phyloP scores from a whole-genome alignment of 2,888 invertebrate genomes.

The Oxyscelio sp. region DNA sequence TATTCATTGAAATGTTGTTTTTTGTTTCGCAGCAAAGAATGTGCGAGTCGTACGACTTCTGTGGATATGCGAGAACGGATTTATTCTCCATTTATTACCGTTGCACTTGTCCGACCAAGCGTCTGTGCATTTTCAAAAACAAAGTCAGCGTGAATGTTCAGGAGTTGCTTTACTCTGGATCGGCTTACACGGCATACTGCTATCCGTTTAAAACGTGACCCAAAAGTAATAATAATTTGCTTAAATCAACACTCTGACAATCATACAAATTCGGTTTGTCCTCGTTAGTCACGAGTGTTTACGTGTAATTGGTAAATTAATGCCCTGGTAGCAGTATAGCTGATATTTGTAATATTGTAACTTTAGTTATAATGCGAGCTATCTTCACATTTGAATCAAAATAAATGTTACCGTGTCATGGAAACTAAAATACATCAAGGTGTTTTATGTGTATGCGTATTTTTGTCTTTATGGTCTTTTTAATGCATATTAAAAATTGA shows the following conservation, averaged over 20 bases:
- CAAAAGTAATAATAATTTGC: background rate
- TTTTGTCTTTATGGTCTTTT: too few relatives aligned
- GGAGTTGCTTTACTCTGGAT: conserved; percentile 90
- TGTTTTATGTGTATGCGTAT: too few relatives aligned
- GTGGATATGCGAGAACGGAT: too few relatives aligned
- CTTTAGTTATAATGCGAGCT: too few relatives aligned
- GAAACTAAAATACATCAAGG: background rate
- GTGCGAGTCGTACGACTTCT: too few relatives aligned
- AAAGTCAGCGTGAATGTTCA: conserved; percentile 88
- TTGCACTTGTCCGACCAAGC: too few relatives aligned
- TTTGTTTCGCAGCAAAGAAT: too few relatives aligned
- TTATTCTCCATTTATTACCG: too few relatives aligned
- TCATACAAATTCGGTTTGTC: background rate
- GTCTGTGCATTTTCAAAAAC: conserved; percentile 90
- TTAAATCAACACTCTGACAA: background rate
- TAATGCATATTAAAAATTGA: too few relatives aligned
- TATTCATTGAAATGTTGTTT: too few relatives aligned
- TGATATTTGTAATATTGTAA: too few relatives aligned
- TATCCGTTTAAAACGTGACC: conserved; percentile 79
- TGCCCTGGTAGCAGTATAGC: too few relatives aligned
- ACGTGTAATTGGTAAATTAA: background rate
- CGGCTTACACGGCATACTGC: conserved; percentile 90
- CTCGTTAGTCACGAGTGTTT: background rate
- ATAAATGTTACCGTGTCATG: background rate
- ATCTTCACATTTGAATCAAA: background rate